These are phyloP conservation scores for Rhynchonycteris naso DNA, from an alignment of 2,797 vertebrate genomes.

Conservation along the genomic window DNA sequence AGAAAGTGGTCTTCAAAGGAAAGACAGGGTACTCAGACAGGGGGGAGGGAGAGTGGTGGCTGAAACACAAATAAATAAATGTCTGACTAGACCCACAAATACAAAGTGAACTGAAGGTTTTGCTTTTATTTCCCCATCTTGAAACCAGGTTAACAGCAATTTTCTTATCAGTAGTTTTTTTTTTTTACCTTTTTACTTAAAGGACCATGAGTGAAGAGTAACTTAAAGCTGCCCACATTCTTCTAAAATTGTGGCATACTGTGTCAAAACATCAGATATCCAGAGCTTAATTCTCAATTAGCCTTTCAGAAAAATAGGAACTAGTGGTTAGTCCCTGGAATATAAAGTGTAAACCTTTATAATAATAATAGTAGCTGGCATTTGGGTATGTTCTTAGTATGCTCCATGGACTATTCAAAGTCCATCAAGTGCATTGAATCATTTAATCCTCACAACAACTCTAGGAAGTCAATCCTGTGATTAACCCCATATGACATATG, in stretches of 20 bases:
- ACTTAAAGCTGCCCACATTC: not conserved
- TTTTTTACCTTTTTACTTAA: not conserved
- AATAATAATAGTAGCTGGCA: not conserved
- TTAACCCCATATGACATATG: not conserved
- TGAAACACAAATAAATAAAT: not conserved
- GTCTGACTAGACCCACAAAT: not conserved
- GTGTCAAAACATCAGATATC: not conserved
- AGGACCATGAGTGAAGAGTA: not conserved
- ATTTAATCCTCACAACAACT: not conserved
- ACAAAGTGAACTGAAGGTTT: not conserved
- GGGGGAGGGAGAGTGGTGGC: not conserved
- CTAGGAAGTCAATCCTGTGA: not conserved
- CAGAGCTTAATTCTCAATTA: not conserved
- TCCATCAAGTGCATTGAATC: not conserved
- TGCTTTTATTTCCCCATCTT: not conserved
- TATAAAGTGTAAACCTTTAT: not conserved
- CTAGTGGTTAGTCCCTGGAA: not conserved
- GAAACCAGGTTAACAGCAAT: not conserved
- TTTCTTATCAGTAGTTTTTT: not conserved
- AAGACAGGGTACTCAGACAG: not conserved
- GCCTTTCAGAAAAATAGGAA: not conserved
- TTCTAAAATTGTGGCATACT: not conserved
- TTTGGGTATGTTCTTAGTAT: not conserved
- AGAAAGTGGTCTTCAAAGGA: not conserved
- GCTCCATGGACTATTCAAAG: not conserved